Conservation (phyloP, 1,140 invertebrate species). For the Temnothorax longispinosus region DNA sequence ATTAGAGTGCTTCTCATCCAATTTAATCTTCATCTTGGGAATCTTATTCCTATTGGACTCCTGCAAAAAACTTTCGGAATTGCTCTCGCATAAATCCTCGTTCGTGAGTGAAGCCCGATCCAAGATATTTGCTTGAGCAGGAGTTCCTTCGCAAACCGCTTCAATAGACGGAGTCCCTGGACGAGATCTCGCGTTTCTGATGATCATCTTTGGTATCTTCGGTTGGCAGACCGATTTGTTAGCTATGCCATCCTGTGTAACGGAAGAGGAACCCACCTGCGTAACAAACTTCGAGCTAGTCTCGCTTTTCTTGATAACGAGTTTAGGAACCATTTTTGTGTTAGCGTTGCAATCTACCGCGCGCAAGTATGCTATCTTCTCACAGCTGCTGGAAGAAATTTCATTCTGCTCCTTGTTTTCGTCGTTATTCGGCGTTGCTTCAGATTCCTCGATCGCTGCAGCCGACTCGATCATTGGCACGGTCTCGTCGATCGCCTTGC, state of each 20-base stretch:
- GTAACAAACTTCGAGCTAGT: constrained; percentile 61
- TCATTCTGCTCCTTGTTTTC: constrained; percentile 6
- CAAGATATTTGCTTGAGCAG: constrained; percentile 4
- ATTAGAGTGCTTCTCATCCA: constrained; percentile 77
- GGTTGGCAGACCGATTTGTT: constrained; percentile 28
- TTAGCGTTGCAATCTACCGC: constrained; percentile 40
- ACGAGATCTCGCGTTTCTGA: constrained; percentile 81
- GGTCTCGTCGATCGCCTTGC: not conserved
- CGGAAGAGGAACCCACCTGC: not conserved
- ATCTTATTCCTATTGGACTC: constrained; percentile 76
- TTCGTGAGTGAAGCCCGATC: not conserved
- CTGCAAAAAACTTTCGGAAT: constrained; percentile 51
- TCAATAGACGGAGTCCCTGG: constrained; percentile 81
- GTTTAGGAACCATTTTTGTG: constrained; percentile 77
- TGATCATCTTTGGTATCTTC: constrained; percentile 85
- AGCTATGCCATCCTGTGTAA: not conserved
- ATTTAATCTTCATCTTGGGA: constrained; percentile 83
- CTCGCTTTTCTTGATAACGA: constrained; percentile 81
- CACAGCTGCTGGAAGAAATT: constrained; percentile 4
- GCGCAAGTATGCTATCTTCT: constrained; percentile 2
- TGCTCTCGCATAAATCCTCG: constrained; percentile 27
- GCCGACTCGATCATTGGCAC: not conserved
- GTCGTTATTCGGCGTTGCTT: not conserved
- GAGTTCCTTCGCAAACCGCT: constrained; percentile 55
- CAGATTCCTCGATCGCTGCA: not conserved